phyloP scores from a whole-genome alignment of 1,140 invertebrate species.

The Cydia amplana region DNA sequence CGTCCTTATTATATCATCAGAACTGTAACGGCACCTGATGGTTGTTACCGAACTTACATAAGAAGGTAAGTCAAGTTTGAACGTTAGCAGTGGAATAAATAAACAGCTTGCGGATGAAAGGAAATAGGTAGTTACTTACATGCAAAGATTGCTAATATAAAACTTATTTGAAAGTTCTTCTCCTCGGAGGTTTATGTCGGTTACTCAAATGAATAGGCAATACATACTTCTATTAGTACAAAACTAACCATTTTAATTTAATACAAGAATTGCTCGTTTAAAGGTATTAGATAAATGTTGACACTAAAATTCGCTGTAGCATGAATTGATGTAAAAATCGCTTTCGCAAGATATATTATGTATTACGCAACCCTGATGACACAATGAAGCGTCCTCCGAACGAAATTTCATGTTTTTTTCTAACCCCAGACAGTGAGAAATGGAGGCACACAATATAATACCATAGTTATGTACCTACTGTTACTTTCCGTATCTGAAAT shows the following conservation, averaged over 20 bases:
- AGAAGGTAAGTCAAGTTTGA: no score
- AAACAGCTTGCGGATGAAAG: no score
- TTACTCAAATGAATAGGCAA: background rate
- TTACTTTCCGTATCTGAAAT: background rate
- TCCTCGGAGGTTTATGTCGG: background rate
- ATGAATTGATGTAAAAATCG: conserved; percentile 23
- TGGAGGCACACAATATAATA: background rate
- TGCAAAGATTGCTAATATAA: no score
- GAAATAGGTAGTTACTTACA: no score
- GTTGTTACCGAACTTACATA: no score
- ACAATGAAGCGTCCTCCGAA: background rate
- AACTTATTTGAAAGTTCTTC: no score
- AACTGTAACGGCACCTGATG: no score
- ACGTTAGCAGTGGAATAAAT: no score
- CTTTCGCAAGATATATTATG: conserved; percentile 10
- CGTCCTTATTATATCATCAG: no score
- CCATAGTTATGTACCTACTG: background rate
- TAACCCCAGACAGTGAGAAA: background rate
- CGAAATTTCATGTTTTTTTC: conserved; percentile 23
- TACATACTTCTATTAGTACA: background rate
- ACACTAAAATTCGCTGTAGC: conserved; percentile 22
- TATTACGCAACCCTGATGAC: conserved; percentile 4
- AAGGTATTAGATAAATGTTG: no score
- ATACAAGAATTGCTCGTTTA: no score
- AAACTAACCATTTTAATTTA: background rate